A percentile compares a stretch with the other conserved stretches of the same genome.
phyloP scores from a whole-genome alignment of 1,140 invertebrate species.

The Steinernema khuongi region DNA sequence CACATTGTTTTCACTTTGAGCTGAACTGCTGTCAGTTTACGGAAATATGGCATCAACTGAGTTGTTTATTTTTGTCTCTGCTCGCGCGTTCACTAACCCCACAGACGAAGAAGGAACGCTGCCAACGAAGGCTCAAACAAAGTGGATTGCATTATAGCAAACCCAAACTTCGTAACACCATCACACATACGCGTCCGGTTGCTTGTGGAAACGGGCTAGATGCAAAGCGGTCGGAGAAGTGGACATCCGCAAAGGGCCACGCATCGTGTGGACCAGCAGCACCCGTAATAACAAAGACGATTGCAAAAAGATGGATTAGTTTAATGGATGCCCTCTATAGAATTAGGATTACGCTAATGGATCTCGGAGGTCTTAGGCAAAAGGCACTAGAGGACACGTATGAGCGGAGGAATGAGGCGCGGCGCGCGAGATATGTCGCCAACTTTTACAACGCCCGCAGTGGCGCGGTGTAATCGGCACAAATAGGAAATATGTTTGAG shows the following conservation, averaged over 20 bases:
- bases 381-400: background rate
- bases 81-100: too few species aligned
- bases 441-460: background rate
- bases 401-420: background rate
- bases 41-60: too few species aligned
- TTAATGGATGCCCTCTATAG: constrained; percentile 16
- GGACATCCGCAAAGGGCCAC: background rate
- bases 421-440: background rate
- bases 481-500: constrained; percentile 1
- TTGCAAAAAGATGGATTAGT: constrained; percentile 17
- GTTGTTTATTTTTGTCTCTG: too few species aligned
- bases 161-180: background rate
- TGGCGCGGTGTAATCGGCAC: background rate
- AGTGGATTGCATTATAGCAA: background rate
- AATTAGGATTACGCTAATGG: constrained; percentile 15
- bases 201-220: background rate
- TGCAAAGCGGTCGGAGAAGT: background rate
- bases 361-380: background rate
- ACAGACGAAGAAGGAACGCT: too few species aligned
- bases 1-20: too few species aligned
- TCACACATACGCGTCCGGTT: constrained; percentile 5
- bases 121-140: background rate
- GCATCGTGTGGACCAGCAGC: background rate
- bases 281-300: constrained; percentile 7
- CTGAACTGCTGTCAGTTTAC: too few species aligned